Evolutionary conservation across 1,140 invertebrate species (phyloP), one percentile per base, ranked within the genome.

Genomic region (Aphidius gifuensis): DNA sequence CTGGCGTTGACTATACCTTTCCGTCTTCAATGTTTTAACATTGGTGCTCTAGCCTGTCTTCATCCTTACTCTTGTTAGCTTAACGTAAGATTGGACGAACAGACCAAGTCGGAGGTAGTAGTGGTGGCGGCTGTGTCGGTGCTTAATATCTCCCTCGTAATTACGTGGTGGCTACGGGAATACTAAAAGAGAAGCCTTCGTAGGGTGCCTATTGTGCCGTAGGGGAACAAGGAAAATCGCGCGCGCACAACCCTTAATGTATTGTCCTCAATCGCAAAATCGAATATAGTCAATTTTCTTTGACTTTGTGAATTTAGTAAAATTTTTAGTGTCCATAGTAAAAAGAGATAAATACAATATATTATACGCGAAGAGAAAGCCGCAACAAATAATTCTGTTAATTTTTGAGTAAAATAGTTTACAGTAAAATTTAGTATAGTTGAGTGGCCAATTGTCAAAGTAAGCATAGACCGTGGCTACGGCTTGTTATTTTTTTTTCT

Each of bases 101-200:
- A 77, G 71, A 68, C 44, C 49, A 54, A 71, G 59, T 60, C 69
- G 69, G 43, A 42, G 39, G 38, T 53, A 53, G 23, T 38, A 53
- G 38, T 38, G 51, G 53, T 71, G 71, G 71, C 77, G 77, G 76
- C 76, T 80, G 75, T 73, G 72, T 77, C 69, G 78, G 74, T 78
- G 74, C 75, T 80, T 79, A 80, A 80, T 80, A 77, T 78, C 71
- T 75, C 74, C 76, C 74, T 77, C 74, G 75, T 77, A 79, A 80
- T 80, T 79, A 80, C 76, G 73, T 70, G 71, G 68, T 66, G 38
- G 58, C 53, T 54, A 47, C 32, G 23, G 23, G 23, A 32, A 4
- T 32, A 32, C 23, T 32, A 32, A 51, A 55, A 55, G 60, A 32
- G 23, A 9, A 44, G 40, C 39, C 53, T 21, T 32, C 45, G 1